Evolutionary conservation across 2,113 vertebrate genomes (phyloP).

Genomic region (Cyanistes caeruleus): DNA sequence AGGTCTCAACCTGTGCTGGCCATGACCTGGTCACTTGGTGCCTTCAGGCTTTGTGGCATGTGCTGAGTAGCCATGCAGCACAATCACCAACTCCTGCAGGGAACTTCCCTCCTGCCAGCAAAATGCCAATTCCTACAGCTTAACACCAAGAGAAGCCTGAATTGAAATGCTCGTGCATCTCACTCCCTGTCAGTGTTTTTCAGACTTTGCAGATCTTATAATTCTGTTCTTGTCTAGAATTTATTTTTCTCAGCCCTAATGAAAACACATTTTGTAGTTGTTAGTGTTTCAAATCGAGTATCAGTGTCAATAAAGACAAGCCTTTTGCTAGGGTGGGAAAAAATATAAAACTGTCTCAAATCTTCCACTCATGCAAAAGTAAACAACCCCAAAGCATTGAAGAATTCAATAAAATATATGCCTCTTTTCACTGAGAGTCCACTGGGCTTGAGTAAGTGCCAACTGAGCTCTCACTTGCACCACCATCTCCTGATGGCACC

Average conservation of each 20-base stretch:
- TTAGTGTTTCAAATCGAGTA: background rate
- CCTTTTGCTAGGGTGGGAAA: background rate
- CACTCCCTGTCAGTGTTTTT: background rate
- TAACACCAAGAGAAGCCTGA: background rate
- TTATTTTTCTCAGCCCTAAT: background rate
- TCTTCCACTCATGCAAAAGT: slow-evolving; percentile 8
- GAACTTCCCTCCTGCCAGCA: background rate
- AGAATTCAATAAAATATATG: slow-evolving; percentile 36
- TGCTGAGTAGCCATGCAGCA: background rate
- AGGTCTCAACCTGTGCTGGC: background rate
- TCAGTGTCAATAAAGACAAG: background rate
- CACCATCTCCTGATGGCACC: background rate
- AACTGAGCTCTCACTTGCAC: background rate
- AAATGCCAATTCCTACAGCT: background rate
- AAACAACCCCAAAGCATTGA: slow-evolving; percentile 18
- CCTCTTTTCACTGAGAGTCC: background rate
- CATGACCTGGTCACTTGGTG: background rate
- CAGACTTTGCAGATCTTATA: background rate
- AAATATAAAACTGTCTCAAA: background rate
- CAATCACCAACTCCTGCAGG: background rate
- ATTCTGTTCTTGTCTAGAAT: background rate
- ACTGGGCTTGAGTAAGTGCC: background rate
- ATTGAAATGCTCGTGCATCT: background rate
- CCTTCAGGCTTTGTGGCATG: background rate
- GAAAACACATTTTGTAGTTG: background rate